Conservation (phyloP, 1,140 invertebrate genomes). For the Cepaea nemoralis region DNA sequence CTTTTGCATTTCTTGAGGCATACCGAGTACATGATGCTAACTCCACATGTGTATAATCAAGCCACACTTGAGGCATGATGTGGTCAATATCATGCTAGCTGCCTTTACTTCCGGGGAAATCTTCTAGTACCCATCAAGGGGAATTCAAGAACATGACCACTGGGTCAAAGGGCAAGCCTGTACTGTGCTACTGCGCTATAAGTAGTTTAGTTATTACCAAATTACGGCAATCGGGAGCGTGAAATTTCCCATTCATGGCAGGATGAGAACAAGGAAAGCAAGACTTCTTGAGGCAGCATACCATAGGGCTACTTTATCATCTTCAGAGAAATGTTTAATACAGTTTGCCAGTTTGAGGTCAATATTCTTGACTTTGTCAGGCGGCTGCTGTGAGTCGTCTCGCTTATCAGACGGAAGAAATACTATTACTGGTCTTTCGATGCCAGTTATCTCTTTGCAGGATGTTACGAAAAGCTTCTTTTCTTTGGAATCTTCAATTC, state of each 20-base stretch:
- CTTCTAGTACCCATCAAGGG: no score
- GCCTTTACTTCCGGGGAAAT: no score
- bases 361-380: background rate
- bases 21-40: no score
- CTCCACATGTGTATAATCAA: no score
- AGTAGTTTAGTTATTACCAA: no score
- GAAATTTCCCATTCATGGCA: constrained; percentile 32
- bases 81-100: no score
- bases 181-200: no score
- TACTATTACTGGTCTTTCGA: constrained; percentile 42
- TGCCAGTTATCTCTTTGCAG: constrained; percentile 28
- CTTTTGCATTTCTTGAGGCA: no score
- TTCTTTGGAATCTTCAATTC: constrained; percentile 20
- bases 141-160: no score
- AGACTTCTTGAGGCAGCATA: constrained; percentile 42
- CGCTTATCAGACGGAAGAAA: constrained; percentile 35
- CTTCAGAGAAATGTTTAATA: constrained; percentile 14
- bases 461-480: constrained; percentile 34
- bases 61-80: no score
- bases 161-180: no score
- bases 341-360: constrained; percentile 34
- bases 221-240: no score
- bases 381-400: background rate
- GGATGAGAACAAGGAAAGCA: constrained; percentile 34
- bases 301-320: constrained; percentile 38